phyloP scores from a whole-genome alignment of 2,888 invertebrate species.

The Blastobasis lacticolella region DNA sequence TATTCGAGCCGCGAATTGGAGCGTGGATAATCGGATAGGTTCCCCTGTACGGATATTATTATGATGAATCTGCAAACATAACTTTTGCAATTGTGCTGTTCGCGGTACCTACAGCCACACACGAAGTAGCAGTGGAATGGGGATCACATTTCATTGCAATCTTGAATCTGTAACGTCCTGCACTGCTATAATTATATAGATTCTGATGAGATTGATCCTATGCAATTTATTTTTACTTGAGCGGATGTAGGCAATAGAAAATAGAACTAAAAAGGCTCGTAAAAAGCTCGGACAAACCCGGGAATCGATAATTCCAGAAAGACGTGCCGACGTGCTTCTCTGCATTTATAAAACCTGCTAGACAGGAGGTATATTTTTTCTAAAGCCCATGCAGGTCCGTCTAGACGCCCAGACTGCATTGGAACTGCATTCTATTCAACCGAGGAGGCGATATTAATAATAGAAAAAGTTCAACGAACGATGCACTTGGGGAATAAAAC shows the following conservation, averaged over 20 bases:
- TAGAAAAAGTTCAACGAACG: constrained; percentile 47
- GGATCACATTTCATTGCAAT: too few species aligned
- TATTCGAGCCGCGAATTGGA: constrained; percentile 26
- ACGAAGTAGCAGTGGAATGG: too few species aligned
- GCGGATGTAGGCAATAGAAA: too few species aligned
- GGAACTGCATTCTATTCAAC: constrained; percentile 44
- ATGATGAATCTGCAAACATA: constrained; percentile 11
- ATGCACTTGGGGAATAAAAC: constrained; percentile 14
- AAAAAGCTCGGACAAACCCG: too few species aligned
- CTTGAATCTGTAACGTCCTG: too few species aligned
- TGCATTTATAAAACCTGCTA: neutral
- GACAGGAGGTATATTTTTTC: constrained; percentile 17
- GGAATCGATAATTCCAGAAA: too few species aligned
- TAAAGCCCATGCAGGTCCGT: constrained; percentile 26
- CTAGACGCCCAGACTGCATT: constrained; percentile 52
- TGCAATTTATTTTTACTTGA: too few species aligned
- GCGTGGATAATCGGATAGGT: constrained; percentile 33
- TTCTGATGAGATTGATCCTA: too few species aligned
- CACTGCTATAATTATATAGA: too few species aligned
- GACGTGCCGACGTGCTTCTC: too few species aligned
- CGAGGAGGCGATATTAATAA: constrained; percentile 46
- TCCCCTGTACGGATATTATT: constrained; percentile 11
- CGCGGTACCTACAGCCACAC: neutral
- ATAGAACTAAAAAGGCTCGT: too few species aligned
- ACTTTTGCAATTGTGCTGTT: neutral